Evolutionary conservation across 1,140 invertebrate species (phyloP).

Genomic region (Hycleus cichorii): DNA sequence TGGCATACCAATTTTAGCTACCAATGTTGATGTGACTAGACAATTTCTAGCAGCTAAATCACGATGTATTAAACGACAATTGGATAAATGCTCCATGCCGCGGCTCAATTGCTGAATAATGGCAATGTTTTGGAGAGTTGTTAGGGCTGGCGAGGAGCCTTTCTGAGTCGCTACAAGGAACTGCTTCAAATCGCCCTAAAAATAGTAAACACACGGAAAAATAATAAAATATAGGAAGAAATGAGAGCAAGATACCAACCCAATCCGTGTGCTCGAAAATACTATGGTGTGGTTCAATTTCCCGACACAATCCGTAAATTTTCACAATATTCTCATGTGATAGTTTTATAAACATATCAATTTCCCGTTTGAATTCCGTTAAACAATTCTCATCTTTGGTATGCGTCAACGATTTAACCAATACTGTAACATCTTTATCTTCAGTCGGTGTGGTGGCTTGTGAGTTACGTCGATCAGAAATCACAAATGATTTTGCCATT

Average conservation of each 20-base stretch:
- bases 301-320: conserved; percentile 73
- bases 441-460: conserved; percentile 37
- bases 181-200: conserved; percentile 85
- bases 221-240: neutral
- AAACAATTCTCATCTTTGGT: conserved; percentile 69
- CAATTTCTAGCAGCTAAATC: conserved; percentile 94
- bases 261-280: conserved; percentile 89
- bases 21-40: conserved; percentile 72
- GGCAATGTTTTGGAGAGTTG: conserved; percentile 61
- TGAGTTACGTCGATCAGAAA: conserved; percentile 31
- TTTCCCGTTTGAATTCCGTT: conserved; percentile 78
- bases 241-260: conserved; percentile 47
- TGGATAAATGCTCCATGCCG: conserved; percentile 78
- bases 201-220: conserved; percentile 10
- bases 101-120: conserved; percentile 70
- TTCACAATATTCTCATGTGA: conserved; percentile 73
- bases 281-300: conserved; percentile 81
- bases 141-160: conserved; percentile 52
- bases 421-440: conserved; percentile 49
- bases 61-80: conserved; percentile 67
- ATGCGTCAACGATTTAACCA: conserved; percentile 67
- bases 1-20: conserved; percentile 76
- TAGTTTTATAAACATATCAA: conserved; percentile 75
- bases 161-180: conserved; percentile 74
- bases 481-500: conserved; percentile 43